Conservation (phyloP, 2,797 vertebrate species). For the Carapus acus region DNA sequence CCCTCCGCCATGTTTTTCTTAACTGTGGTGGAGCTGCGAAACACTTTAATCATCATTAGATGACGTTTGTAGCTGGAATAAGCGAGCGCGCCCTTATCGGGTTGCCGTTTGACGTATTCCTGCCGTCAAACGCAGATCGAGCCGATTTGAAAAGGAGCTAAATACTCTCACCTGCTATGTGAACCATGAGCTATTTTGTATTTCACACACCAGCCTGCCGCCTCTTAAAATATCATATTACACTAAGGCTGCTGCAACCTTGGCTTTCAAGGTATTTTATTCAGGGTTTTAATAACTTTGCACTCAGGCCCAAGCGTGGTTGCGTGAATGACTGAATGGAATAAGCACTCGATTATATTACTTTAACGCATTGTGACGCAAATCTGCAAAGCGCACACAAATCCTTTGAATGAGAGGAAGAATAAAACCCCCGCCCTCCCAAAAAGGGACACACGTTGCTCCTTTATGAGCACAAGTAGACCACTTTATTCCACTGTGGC, state of each 20-base stretch:
- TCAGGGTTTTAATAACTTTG: slow-evolving; percentile 38
- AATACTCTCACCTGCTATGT: neutral
- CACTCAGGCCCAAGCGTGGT: slow-evolving; percentile 35
- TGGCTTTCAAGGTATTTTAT: slow-evolving; percentile 35
- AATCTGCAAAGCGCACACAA: slow-evolving; percentile 21
- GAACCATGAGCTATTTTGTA: slow-evolving; percentile 7
- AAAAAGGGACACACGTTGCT: slow-evolving; percentile 19
- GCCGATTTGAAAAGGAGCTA: neutral
- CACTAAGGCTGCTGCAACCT: slow-evolving; percentile 26
- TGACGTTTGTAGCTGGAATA: neutral
- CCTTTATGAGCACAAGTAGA: slow-evolving; percentile 13
- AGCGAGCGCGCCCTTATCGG: no score
- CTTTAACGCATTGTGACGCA: slow-evolving; percentile 37
- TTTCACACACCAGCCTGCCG: slow-evolving; percentile 16
- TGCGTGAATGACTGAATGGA: slow-evolving; percentile 37
- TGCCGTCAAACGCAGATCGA: no score
- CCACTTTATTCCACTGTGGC: slow-evolving; percentile 59
- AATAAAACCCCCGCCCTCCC: no score
- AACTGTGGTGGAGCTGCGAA: no score
- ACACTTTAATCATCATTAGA: no score
- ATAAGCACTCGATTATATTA: slow-evolving; percentile 45
- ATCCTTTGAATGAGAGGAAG: slow-evolving; percentile 3
- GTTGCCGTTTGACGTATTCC: no score
- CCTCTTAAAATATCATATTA: slow-evolving; percentile 29
- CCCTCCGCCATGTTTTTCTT: no score